Base-by-base conservation (phyloP, 2,888 invertebrate genomes). In the Polyommatus iphigenia region DNA sequence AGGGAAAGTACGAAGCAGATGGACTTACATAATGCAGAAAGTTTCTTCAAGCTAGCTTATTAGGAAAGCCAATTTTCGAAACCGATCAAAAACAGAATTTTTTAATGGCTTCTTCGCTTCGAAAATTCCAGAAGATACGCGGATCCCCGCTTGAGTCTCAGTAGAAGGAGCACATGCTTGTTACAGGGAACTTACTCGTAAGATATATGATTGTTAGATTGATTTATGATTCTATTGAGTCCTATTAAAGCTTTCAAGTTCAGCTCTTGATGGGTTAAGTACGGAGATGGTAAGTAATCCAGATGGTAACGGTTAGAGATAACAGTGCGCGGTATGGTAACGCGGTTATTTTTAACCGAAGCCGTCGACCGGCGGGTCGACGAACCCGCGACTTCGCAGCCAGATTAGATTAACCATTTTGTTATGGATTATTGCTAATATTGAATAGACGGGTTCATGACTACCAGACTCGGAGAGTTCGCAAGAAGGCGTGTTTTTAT, bases 261-360 rank as follows among this genome's bases (percentile, higher is more conserved):
- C 29, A 67, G 29, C 29, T 67, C 62, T 62, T 29, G 29, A 29
- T 67, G 15, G 13, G 29, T 67, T 32, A 29, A 67, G 67, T 67
- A 5, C 5, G 5, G 13, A 67, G 67, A 67, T 15, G 29, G 67
- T 67, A 67, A 67, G 67, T 24, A 62, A 62, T 67, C 67, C 67
- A 67, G 67, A 76, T 78, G 71, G 72, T 76, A 76, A 76, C 72
- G 36, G 72, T 72, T 77, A 72, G 57, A 72, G 78, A 76, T 77
- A 78, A 76, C 57, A 57, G 79, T 79, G 83, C 81, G 83, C 81
- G 83, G 84, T 84, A 88, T 88, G 86, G 87, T 84, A 73, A 80
- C 84, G 83, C 84, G 77, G 87, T 86, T 92, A 92, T 92, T 91
- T 91, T 89, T 91, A 92, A 85, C 83, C 84, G 85, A 87, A 84